phyloP scores from a whole-genome alignment of 2,113 vertebrate genomes.

The Melanocharis versteri region DNA sequence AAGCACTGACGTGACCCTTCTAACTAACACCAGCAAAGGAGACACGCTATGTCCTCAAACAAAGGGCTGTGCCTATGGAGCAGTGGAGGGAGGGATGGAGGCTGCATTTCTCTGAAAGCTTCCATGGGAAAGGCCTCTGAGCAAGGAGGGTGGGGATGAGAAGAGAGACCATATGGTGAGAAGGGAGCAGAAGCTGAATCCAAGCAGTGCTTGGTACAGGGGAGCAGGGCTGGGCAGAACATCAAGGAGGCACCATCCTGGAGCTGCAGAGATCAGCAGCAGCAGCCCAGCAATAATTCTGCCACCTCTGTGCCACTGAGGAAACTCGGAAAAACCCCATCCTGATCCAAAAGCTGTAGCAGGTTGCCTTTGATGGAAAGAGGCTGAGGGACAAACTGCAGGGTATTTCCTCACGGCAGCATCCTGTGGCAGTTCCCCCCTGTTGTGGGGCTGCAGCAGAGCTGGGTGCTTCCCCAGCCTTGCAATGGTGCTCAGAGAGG shows the following conservation, averaged over 20 bases:
- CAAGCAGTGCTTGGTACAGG: not conserved
- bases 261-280: not conserved
- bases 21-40: not conserved
- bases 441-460: not conserved
- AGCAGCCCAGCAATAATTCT: not conserved
- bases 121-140: not conserved
- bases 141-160: not conserved
- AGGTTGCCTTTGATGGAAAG: not conserved
- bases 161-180: not conserved
- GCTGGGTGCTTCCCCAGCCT: not conserved
- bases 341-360: not conserved
- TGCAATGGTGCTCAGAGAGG: not conserved
- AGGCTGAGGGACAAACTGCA: not conserved
- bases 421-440: not conserved
- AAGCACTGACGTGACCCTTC: not conserved
- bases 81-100: not conserved
- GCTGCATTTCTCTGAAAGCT: not conserved
- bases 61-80: not conserved
- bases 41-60: not conserved
- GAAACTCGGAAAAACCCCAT: not conserved
- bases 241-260: rapidly evolving
- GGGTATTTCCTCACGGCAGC: rapidly evolving
- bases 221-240: not conserved
- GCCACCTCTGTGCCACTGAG: not conserved
- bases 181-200: not conserved